Conservation (phyloP, 2,113 vertebrate species). For the Saccopteryx bilineata region DNA sequence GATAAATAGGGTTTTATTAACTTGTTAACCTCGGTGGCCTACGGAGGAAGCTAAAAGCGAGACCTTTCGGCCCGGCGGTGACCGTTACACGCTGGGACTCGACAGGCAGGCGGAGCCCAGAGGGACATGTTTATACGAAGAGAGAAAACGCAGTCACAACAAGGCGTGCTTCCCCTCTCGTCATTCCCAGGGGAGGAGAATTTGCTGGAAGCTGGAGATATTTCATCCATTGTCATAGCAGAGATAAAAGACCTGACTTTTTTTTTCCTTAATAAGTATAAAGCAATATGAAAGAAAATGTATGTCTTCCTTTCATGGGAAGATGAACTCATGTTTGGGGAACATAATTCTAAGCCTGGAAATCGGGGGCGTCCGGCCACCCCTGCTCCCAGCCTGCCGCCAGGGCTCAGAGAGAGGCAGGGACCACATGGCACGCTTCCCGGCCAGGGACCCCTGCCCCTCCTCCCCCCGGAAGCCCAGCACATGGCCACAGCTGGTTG, state of each 20-base stretch:
- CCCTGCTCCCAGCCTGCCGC: accelerated
- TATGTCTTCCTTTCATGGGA: neutral
- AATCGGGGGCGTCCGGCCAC: accelerated
- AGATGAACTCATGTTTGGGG: neutral
- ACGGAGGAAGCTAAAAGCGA: neutral
- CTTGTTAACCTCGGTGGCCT: constrained; percentile 62
- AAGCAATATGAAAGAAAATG: neutral
- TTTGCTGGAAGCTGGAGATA: neutral
- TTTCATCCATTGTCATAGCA: neutral
- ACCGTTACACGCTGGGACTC: neutral
- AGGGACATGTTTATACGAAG: neutral
- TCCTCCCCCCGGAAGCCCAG: neutral
- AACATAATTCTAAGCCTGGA: neutral
- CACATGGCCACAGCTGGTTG: accelerated
- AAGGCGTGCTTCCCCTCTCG: accelerated
- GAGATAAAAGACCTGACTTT: neutral
- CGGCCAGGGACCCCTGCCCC: accelerated
- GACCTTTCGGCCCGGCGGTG: neutral
- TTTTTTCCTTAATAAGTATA: neutral
- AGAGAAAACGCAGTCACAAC: neutral
- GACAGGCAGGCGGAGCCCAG: accelerated
- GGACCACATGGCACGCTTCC: accelerated
- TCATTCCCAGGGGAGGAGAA: neutral
- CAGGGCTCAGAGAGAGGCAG: neutral
- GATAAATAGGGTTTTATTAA: constrained; percentile 72